These are phyloP conservation scores for Acanthochromis polyacanthus DNA, from an alignment of 2,113 vertebrate species.

Conservation along the genomic window DNA sequence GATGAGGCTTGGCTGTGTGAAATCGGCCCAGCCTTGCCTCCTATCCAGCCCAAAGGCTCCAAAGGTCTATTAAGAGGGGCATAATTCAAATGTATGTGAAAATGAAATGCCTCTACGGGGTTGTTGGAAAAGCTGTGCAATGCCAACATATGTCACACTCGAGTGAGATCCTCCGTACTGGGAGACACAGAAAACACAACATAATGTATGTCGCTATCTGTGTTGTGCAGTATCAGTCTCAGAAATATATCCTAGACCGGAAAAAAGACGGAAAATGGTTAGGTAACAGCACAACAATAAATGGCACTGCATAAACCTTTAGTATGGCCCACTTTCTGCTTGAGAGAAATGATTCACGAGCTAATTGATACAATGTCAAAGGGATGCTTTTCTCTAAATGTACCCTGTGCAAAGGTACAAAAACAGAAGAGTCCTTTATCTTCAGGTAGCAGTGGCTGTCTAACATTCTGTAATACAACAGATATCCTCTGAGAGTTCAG, in stretches of 20 bases:
- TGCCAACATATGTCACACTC: slow-evolving; percentile 57
- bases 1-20: slow-evolving; percentile 66
- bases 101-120: slow-evolving; percentile 51
- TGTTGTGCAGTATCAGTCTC: slow-evolving; percentile 20
- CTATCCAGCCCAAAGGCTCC: slow-evolving; percentile 49
- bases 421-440: slow-evolving; percentile 61
- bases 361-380: slow-evolving; percentile 35
- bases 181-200: slow-evolving; percentile 41
- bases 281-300: slow-evolving; percentile 13
- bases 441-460: slow-evolving; percentile 54
- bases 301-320: slow-evolving; percentile 9
- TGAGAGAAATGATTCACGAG: slow-evolving; percentile 27
- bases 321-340: slow-evolving; percentile 29
- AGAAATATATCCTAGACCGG: slow-evolving; percentile 17
- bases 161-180: slow-evolving; percentile 47
- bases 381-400: background rate
- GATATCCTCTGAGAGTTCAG: slow-evolving; percentile 65
- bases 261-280: background rate
- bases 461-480: slow-evolving; percentile 70
- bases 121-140: slow-evolving; percentile 44
- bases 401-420: slow-evolving; percentile 11
- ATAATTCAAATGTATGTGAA: slow-evolving; percentile 71
- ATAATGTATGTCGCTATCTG: slow-evolving; percentile 30
- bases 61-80: slow-evolving; percentile 47
- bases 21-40: slow-evolving; percentile 40